Evolutionary conservation across 1,140 invertebrate species (phyloP), one percentile per base, ranked within the genome.

Genomic region (Carposina sasakii): DNA sequence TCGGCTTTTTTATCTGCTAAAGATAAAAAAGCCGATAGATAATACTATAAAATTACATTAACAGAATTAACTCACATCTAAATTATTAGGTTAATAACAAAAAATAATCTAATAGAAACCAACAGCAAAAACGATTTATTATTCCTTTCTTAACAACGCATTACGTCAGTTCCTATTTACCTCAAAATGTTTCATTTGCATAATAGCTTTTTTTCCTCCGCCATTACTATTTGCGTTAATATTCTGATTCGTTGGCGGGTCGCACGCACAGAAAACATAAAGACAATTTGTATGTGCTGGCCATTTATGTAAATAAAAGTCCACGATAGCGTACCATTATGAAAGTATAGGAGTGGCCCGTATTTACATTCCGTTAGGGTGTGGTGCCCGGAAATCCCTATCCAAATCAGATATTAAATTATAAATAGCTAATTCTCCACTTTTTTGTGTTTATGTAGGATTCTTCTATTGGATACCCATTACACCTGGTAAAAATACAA

Each of bases 221-320:
- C 67, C 66, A 71, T 77, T 75, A 78, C 74, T 81, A 81, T 81
- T 83, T 83, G 73, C 66, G 68, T 81, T 79, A 81, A 81, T 81
- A 79, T 83, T 81, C 72, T 72, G 74, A 81, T 78, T 83, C 73
- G 72, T 71, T 67, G 63, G 52, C 66, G 71, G 70, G 69, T 69
- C 71, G 74, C 79, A 83, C 79, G 77, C 79, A 83, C 79, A 78
- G 64, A 76, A 71, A 75, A 78, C 76, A 75, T 83, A 78, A 81
- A 83, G 77, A 83, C 77, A 79, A 81, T 83, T 73, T 81, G 79
- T 76, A 68, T 67, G 66, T 70, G 63, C 65, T 67, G 56, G 71
- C 69, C 73, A 76, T 83, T 83, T 83, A 81, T 83, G 77, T 83
- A 79, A 83, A 83, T 83, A 81, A 74, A 73, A n/a, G n/a, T 71